Evolutionary conservation across 2,888 invertebrate species (phyloP).

Genomic region (Philereme vetulata): DNA sequence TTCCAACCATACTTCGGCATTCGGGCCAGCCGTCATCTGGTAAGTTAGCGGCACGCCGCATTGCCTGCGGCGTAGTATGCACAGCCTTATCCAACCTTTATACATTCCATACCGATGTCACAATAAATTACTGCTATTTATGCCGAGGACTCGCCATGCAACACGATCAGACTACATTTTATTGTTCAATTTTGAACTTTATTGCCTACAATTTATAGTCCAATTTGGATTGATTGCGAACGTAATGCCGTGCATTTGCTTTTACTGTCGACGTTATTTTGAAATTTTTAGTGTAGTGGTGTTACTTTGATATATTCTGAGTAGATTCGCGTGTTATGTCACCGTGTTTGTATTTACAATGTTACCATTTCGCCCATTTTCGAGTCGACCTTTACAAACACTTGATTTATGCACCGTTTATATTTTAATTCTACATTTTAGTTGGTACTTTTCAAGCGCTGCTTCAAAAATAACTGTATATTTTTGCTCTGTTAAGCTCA

Average conservation of each 20-base stretch:
- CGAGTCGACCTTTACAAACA: conserved; percentile 27
- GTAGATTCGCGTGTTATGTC: conserved; percentile 23
- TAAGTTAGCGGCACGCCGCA: conserved; percentile 8
- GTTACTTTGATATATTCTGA: conserved; percentile 32
- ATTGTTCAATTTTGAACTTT: conserved; percentile 65
- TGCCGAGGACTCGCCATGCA: conserved; percentile 38
- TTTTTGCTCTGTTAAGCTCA: conserved; percentile 7
- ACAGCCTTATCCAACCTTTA: conserved; percentile 14
- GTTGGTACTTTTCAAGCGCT: conserved; percentile 16
- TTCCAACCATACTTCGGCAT: too few species aligned
- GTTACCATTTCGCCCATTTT: conserved; percentile 24
- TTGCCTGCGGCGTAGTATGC: conserved; percentile 5
- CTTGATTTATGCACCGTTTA: conserved; percentile 25
- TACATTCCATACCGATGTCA: conserved; percentile 41
- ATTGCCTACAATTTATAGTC: conserved; percentile 49
- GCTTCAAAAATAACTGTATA: conserved; percentile 13
- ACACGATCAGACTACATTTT: conserved; percentile 44
- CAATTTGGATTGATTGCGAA: conserved; percentile 51
- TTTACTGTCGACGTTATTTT: conserved; percentile 36
- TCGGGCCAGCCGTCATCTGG: background rate
- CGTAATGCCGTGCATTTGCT: conserved; percentile 54
- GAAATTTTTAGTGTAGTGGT: conserved; percentile 28
- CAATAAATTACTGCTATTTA: conserved; percentile 50
- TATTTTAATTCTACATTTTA: conserved; percentile 22
- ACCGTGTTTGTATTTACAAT: conserved; percentile 17